Conservation (phyloP, 1,140 invertebrate species). For the Lethocerus indicus region DNA sequence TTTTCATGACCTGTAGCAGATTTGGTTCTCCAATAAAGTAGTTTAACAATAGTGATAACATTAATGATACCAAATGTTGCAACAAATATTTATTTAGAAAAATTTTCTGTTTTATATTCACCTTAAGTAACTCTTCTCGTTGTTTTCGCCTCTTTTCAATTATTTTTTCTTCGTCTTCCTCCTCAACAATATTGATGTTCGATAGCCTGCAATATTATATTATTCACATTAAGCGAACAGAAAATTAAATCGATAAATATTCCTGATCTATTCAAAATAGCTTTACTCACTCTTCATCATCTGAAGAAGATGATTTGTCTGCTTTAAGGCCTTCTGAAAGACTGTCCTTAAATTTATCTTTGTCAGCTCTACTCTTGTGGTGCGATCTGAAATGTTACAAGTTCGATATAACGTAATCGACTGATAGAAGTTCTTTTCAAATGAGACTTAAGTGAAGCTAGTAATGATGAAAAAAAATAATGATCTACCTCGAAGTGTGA, state of each 20-base stretch:
- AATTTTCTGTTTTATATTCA: slow-evolving; percentile 22
- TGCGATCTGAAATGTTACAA: slow-evolving; percentile 15
- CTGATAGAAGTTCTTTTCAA: not conserved
- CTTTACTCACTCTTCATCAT: slow-evolving; percentile 35
- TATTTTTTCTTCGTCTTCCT: slow-evolving; percentile 87
- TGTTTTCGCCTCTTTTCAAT: slow-evolving; percentile 80
- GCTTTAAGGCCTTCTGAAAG: slow-evolving; percentile 62
- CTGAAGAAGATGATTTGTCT: slow-evolving; percentile 37
- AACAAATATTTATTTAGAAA: not conserved
- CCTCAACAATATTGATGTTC: slow-evolving; percentile 65
- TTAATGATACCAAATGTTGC: not conserved
- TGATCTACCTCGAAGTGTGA: slow-evolving; percentile 13
- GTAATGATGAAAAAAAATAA: not conserved
- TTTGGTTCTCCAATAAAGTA: no score
- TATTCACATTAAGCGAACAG: not conserved
- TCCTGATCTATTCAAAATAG: not conserved
- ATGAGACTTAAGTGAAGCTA: not conserved
- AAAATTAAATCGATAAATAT: slow-evolving; percentile 8
- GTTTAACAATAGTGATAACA: no score
- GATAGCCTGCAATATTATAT: slow-evolving; percentile 19
- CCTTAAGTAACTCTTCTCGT: slow-evolving; percentile 74
- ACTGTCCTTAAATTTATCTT: slow-evolving; percentile 59
- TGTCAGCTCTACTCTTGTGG: slow-evolving; percentile 26
- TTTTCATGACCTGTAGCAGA: not conserved
- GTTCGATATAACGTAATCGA: not conserved